A percentile compares a stretch with the other conserved stretches of the same genome.
Evolutionary conservation across 2,797 vertebrate species (phyloP).

Genomic region (Anisognathus igniventris): DNA sequence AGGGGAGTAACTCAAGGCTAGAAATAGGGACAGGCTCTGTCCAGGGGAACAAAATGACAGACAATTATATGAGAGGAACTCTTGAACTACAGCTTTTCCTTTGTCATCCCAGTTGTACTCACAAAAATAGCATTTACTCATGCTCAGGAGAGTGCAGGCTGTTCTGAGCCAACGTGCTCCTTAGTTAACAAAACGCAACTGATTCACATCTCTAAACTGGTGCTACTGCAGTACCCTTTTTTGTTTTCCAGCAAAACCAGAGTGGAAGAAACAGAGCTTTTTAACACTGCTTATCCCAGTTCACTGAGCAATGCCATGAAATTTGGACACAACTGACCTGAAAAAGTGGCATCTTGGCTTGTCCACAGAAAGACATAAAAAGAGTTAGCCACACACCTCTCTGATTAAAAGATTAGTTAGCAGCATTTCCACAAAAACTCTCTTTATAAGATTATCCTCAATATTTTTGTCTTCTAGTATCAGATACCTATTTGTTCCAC

Average conservation of each 20-base stretch:
- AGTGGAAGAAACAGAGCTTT: not conserved
- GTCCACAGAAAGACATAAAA: not conserved
- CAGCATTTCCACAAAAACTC: not conserved
- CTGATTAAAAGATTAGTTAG: not conserved
- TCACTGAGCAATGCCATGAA: not conserved
- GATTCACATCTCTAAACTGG: not conserved
- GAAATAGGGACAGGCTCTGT: fast-evolving
- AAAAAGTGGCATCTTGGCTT: not conserved
- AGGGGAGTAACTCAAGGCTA: fast-evolving
- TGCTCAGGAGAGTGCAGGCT: not conserved
- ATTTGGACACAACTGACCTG: not conserved
- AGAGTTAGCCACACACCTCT: not conserved
- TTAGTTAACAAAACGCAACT: not conserved
- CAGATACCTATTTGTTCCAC: not conserved
- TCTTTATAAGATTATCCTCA: not conserved
- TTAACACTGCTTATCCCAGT: not conserved
- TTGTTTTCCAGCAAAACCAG: not conserved
- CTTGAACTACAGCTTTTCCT: not conserved
- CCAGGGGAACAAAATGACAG: not conserved
- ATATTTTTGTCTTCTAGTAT: not conserved
- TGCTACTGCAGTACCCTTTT: not conserved
- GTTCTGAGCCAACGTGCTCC: fast-evolving
- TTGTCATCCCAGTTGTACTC: not conserved
- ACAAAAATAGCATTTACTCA: not conserved
- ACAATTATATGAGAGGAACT: not conserved